Conservation (phyloP, 2,888 invertebrate species). For the Melanargia galathea region DNA sequence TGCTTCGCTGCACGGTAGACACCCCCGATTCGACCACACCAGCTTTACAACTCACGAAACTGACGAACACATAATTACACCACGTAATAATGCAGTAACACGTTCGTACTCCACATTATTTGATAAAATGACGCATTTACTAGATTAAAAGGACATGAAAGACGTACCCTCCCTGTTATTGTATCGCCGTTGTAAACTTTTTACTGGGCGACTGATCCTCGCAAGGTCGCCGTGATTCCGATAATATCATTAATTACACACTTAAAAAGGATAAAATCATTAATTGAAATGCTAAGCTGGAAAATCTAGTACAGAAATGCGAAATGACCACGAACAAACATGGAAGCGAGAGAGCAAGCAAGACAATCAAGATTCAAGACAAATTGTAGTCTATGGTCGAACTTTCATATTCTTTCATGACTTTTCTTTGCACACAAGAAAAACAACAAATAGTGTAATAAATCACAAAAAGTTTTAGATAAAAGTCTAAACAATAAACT, state of each 20-base stretch:
- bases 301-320: constrained; percentile 78
- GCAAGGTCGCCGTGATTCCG: constrained; percentile 74
- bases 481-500: too few relatives aligned
- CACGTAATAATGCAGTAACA: constrained; percentile 53
- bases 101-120: constrained; percentile 64
- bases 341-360: constrained; percentile 77
- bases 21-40: constrained; percentile 46
- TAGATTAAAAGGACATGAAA: constrained; percentile 76
- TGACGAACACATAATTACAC: constrained; percentile 42
- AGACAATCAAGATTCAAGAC: constrained; percentile 69
- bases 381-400: constrained; percentile 56
- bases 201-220: constrained; percentile 76
- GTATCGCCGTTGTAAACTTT: constrained; percentile 73
- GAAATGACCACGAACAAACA: constrained; percentile 82
- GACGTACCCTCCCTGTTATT: constrained; percentile 82
- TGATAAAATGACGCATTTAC: constrained; percentile 82
- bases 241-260: constrained; percentile 80
- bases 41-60: constrained; percentile 26
- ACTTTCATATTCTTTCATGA: constrained; percentile 6
- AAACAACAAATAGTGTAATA: not conserved
- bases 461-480: not conserved
- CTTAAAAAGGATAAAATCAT: constrained; percentile 66
- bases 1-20: constrained; percentile 53
- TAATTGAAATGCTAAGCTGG: constrained; percentile 71
- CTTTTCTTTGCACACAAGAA: not conserved